Evolutionary conservation across 2,797 vertebrate genomes (phyloP).

Genomic region (Emys orbicularis): DNA sequence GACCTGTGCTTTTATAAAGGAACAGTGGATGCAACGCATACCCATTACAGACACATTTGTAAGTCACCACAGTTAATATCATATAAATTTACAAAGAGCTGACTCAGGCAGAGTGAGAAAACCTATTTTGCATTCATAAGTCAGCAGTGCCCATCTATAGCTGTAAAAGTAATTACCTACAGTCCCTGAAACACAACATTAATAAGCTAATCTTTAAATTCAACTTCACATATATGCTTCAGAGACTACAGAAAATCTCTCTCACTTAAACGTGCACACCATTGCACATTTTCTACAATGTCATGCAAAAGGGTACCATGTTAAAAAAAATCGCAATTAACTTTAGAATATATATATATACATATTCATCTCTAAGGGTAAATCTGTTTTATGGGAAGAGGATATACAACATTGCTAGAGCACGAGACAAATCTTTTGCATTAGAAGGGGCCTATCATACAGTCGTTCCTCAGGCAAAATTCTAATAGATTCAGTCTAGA

Average conservation of each 20-base stretch:
- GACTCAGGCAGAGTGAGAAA: slow-evolving; percentile 79
- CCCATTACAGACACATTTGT: slow-evolving; percentile 59
- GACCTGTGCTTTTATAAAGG: slow-evolving; percentile 66
- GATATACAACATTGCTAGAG: background rate
- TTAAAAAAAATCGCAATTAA: background rate
- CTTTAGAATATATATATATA: background rate
- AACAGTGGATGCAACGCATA: slow-evolving; percentile 73
- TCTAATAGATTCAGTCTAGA: background rate
- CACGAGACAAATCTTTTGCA: background rate
- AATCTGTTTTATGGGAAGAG: background rate
- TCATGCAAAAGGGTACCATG: background rate
- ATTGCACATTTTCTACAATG: background rate
- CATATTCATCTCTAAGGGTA: background rate
- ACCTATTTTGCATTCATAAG: slow-evolving; percentile 65
- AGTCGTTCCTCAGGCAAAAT: background rate
- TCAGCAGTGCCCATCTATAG: slow-evolving; percentile 43
- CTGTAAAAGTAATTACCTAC: slow-evolving; percentile 66
- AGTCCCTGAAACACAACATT: slow-evolving; percentile 64
- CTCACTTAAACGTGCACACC: slow-evolving; percentile 29
- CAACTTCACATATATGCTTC: slow-evolving; percentile 63
- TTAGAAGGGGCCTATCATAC: background rate
- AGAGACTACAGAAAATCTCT: slow-evolving; percentile 54
- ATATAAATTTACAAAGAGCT: slow-evolving; percentile 67
- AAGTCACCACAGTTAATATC: slow-evolving; percentile 61
- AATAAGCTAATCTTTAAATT: slow-evolving; percentile 72